These are phyloP conservation scores for Rhopilema esculentum DNA, from an alignment of 30 jellyfish, hydroid and myxozoan genomes.

Conservation along the genomic window DNA sequence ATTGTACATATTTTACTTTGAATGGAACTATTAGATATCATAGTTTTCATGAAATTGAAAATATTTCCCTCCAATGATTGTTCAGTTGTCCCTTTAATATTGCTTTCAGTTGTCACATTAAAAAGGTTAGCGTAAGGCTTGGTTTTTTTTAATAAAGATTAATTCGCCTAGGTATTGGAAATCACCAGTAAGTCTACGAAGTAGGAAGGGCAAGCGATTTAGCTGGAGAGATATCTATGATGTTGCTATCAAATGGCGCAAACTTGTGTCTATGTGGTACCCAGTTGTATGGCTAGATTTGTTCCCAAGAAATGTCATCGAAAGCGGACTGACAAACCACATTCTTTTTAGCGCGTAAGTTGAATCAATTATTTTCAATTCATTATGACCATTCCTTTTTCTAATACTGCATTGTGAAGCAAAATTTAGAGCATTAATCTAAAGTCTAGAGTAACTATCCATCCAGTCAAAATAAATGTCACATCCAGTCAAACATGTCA, in stretches of 20 bases:
- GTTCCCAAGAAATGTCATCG: conserved; percentile 87
- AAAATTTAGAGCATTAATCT: background rate
- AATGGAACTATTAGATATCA: too few species aligned
- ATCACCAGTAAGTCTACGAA: conserved; percentile 84
- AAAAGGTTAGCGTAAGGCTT: too few species aligned
- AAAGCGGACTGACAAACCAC: conserved; percentile 88
- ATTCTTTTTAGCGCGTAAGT: conserved; percentile 80
- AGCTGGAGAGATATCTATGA: conserved; percentile 97
- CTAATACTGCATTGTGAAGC: background rate
- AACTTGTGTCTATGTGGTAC: conserved; percentile 95
- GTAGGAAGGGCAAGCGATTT: conserved; percentile 93
- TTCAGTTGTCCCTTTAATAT: too few species aligned
- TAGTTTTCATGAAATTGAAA: too few species aligned
- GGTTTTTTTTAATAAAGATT: too few species aligned
- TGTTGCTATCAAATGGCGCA: conserved; percentile 95
- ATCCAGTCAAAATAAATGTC: too few species aligned
- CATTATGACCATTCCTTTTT: too few species aligned
- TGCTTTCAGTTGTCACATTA: too few species aligned
- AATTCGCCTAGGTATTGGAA: conserved; percentile 85
- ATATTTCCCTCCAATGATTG: too few species aligned
- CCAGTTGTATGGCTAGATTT: conserved; percentile 97
- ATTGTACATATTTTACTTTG: too few species aligned
- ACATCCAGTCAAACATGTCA: too few species aligned
- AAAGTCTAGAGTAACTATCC: too few species aligned
- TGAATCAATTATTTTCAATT: background rate